Conservation (phyloP, 2,888 invertebrate species). For the Lithophane socia region DNA sequence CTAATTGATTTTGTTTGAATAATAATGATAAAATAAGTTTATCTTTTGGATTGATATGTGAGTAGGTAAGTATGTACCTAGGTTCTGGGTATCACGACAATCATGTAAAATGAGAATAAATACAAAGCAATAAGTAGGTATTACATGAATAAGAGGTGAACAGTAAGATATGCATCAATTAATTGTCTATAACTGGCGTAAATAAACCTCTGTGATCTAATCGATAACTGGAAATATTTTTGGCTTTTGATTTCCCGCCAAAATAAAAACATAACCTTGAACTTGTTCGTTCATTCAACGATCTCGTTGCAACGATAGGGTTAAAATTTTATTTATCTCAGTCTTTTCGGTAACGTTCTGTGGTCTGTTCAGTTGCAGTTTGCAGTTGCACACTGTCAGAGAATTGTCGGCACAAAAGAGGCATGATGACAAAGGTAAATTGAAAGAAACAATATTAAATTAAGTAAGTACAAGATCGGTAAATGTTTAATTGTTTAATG, state of each 20-base stretch:
- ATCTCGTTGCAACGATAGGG: slow-evolving; percentile 20
- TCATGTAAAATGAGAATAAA: not conserved
- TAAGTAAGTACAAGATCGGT: not conserved
- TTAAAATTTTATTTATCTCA: slow-evolving; percentile 3
- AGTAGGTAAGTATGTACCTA: not conserved
- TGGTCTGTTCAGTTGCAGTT: no score
- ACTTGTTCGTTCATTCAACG: slow-evolving; percentile 23
- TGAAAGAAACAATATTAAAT: not conserved
- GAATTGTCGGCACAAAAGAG: not conserved
- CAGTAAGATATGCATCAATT: not conserved
- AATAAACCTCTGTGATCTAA: not conserved
- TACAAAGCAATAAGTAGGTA: not conserved
- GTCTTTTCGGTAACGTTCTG: no score
- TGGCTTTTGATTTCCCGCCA: slow-evolving; percentile 38
- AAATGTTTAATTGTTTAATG: not conserved
- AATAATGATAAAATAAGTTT: not conserved
- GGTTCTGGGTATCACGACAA: not conserved
- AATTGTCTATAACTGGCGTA: not conserved
- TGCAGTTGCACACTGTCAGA: not conserved
- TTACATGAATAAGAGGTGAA: not conserved
- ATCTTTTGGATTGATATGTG: not conserved
- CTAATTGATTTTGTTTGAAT: not conserved
- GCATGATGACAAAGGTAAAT: not conserved
- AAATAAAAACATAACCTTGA: slow-evolving; percentile 41
- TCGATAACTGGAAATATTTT: not conserved